Percentiles rank a stretch among this genome's conserved stretches.
These are phyloP conservation scores for Ramazzottius varieornatus DNA, from an alignment of 2,888 invertebrate genomes.

Conservation along the genomic window DNA sequence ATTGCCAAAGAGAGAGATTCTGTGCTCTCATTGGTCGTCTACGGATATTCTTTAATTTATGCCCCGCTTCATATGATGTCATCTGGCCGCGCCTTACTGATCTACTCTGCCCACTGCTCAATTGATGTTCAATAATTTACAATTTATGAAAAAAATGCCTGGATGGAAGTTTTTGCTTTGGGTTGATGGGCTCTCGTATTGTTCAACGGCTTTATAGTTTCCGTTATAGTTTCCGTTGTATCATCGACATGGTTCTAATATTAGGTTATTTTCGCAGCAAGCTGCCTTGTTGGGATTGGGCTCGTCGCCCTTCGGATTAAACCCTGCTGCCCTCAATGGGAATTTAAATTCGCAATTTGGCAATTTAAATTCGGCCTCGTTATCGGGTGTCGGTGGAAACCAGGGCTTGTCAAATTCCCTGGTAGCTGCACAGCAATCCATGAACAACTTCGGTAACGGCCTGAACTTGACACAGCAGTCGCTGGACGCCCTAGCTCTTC, in stretches of 20 bases:
- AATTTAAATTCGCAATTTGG: background rate
- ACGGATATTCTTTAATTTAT: too few relatives aligned
- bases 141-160: background rate
- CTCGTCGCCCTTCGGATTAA: background rate
- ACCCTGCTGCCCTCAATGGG: background rate
- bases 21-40: too few relatives aligned
- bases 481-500: background rate
- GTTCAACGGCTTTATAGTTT: background rate
- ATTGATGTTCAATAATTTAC: too few relatives aligned
- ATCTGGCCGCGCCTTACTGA: too few relatives aligned
- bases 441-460: background rate
- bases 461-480: background rate
- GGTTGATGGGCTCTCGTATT: background rate
- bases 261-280: constrained; percentile 2
- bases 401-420: background rate
- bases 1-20: too few relatives aligned
- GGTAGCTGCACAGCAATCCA: background rate
- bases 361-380: background rate
- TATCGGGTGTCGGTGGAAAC: background rate
- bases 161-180: too few relatives aligned
- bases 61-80: too few relatives aligned
- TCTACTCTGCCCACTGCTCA: too few relatives aligned
- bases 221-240: too few relatives aligned
- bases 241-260: too few relatives aligned
- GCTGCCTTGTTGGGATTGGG: background rate